Evolutionary conservation across 2,888 invertebrate genomes (phyloP), one percentile per base, ranked within the genome.

Genomic region (Drosophila macrospina): DNA sequence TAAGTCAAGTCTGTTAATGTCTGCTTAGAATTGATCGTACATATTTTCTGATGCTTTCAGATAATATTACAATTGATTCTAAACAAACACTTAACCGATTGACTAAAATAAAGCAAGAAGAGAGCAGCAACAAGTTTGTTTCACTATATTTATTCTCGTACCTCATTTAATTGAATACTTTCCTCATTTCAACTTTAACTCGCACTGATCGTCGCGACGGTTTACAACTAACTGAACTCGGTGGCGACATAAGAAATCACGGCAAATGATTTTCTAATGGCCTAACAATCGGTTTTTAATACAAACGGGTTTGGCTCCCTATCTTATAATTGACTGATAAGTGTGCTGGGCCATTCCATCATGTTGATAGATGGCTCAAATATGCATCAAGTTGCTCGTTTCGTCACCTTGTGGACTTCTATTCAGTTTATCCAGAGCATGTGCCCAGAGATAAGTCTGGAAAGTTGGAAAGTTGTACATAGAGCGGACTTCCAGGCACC

Each of bases 201-300:
- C 7, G 37, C 42, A 64, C 37, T 39, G 37, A 39, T 4, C 32
- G 15, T 26, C 30, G 20, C 52, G 70, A 70, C 39, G 44, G 63
- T 57, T 65, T 50, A 41, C 15, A 10, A 32, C 15, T 42, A 15
- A 34, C 26, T 26, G n/a, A 30, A 36, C 39, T 0, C 0, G n/a
- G 41, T 48, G 7, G 45, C 16, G 42, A 8, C 16, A 20, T 24
- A 0, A 24, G 36, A 64, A 44, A 7, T 15, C 4, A 15, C 3
- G 66, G 50, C 42, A 51, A 74, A 62, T 74, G 28, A 24, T 28
- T 56, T 71, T 63, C 30, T 72, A 77, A 86, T 82, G 65, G 42
- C 47, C 16, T 39, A 10, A n/a, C 32, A 86, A 84, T 84, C 70
- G 39, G 39, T 68, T 84, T 88, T 84, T 83, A 86, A 88, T 75